phyloP scores from a whole-genome alignment of 2,888 invertebrate species.

The Scaeva pyrastri region DNA sequence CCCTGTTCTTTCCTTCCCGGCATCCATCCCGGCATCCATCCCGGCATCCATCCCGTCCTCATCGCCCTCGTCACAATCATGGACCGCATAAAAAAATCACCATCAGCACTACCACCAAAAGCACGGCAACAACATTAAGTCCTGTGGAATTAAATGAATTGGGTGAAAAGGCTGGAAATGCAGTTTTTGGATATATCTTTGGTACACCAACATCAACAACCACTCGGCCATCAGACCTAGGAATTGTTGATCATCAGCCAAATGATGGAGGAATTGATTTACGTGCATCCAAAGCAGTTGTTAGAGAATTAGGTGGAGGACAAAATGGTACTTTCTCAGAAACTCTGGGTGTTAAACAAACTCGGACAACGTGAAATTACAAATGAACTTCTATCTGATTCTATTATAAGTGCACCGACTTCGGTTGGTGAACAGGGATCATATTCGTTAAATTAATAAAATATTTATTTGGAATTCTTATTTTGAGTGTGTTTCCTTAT shows the following conservation, averaged over 20 bases:
- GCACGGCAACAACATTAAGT: neutral
- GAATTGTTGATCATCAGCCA: slow-evolving; percentile 2
- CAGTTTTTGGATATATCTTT: neutral
- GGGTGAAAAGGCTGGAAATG: neutral
- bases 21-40: neutral
- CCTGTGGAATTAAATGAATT: neutral
- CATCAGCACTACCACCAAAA: too few relatives aligned
- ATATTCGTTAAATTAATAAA: too few relatives aligned
- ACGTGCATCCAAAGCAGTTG: neutral
- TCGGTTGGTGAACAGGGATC: too few relatives aligned
- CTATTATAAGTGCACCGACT: too few relatives aligned
- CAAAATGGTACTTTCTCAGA: too few relatives aligned
- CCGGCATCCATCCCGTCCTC: neutral
- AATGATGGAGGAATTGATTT: slow-evolving; percentile 24
- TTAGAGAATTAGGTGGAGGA: neutral
- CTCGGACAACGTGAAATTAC: too few relatives aligned
- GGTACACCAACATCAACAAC: too few relatives aligned
- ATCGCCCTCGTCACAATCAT: neutral
- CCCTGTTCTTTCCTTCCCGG: neutral
- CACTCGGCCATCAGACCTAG: neutral
- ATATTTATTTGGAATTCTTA: too few relatives aligned
- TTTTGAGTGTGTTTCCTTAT: too few relatives aligned
- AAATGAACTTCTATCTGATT: too few relatives aligned
- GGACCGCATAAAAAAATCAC: neutral
- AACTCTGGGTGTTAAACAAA: too few relatives aligned